A percentile compares a stretch with the other conserved stretches of the same genome.
Conservation (phyloP, 2,113 vertebrate genomes). For the Corapipo altera region DNA sequence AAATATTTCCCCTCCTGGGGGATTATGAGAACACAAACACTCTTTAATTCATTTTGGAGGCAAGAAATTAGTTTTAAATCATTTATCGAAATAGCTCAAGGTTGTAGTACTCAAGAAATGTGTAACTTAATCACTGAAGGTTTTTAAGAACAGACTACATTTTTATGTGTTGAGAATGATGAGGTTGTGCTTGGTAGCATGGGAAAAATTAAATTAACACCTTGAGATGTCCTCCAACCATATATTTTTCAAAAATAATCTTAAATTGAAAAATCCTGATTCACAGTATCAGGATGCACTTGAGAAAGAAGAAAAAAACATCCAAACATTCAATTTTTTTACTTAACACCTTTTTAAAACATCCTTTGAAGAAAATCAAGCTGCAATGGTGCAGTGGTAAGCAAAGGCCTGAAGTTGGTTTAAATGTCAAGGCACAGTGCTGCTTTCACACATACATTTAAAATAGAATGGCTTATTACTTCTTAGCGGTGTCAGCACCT, state of each 20-base stretch:
- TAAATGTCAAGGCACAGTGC: not conserved
- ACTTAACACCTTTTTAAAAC: not conserved
- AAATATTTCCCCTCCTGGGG: not conserved
- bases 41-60: not conserved
- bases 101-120: not conserved
- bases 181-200: not conserved
- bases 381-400: not conserved
- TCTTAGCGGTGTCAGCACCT: conserved; percentile 9
- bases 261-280: not conserved
- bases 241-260: not conserved
- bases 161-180: not conserved
- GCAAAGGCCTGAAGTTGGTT: not conserved
- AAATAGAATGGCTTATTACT: conserved; percentile 41
- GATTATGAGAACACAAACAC: not conserved
- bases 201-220: not conserved
- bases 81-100: not conserved
- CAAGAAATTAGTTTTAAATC: not conserved
- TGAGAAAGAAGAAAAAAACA: not conserved
- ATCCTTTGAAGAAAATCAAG: not conserved
- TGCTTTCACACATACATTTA: conserved; percentile 26
- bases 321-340: not conserved
- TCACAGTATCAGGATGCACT: not conserved
- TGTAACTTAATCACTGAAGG: not conserved
- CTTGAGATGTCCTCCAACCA: not conserved
- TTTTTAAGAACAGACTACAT: not conserved